Conservation (phyloP, 2,797 vertebrate genomes). For the Remorina albescens region DNA sequence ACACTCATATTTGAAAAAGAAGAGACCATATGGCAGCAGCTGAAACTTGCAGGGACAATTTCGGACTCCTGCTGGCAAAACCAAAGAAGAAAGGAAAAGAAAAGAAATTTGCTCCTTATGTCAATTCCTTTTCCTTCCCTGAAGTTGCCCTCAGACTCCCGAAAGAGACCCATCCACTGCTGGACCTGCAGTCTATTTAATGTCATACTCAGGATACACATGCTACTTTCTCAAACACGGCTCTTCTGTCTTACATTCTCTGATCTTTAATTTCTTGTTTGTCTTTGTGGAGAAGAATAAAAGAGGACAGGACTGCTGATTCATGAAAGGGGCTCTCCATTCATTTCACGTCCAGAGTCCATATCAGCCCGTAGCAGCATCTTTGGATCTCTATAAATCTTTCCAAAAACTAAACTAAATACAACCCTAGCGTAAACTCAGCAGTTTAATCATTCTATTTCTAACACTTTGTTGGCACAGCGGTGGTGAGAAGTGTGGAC, state of each 20-base stretch:
- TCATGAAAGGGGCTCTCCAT: background rate
- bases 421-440: no score
- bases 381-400: background rate
- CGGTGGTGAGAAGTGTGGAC: no score
- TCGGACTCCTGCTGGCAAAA: background rate
- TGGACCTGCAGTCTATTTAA: background rate
- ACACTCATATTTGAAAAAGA: no score
- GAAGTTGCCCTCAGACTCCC: no score
- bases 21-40: no score
- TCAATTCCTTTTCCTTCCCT: slow-evolving; percentile 12
- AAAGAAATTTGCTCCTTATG: background rate
- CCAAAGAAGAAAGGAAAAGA: background rate
- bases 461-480: no score
- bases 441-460: no score
- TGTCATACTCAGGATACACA: background rate
- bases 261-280: slow-evolving; percentile 15
- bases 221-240: background rate
- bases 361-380: background rate
- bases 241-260: background rate
- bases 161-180: slow-evolving; percentile 28
- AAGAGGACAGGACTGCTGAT: background rate
- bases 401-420: background rate
- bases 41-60: slow-evolving; percentile 6
- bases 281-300: background rate
- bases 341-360: no score